A percentile compares a stretch with the other conserved stretches of the same genome.
phyloP scores from a whole-genome alignment of 2,888 invertebrate genomes.

The Drosophila pegasa region DNA sequence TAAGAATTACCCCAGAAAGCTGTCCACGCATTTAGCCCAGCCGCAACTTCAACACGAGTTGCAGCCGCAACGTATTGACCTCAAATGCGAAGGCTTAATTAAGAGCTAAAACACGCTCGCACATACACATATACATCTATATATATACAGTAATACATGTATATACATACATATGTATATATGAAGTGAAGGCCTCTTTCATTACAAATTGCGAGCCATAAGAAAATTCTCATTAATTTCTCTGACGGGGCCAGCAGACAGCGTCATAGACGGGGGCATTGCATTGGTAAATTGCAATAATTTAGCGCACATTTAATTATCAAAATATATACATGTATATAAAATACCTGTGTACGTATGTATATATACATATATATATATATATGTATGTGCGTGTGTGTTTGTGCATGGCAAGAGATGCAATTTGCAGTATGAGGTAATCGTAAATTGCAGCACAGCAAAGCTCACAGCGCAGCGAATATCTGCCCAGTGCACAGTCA shows the following conservation, averaged over 20 bases:
- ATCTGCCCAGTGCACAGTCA: constrained; percentile 38
- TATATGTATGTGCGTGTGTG: constrained; percentile 12
- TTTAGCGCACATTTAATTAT: constrained; percentile 71
- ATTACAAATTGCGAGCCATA: constrained; percentile 35
- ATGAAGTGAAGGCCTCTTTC: constrained; percentile 43
- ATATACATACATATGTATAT: background rate
- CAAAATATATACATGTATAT: constrained; percentile 24
- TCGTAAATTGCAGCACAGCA: constrained; percentile 58
- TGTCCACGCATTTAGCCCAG: background rate
- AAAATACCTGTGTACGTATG: background rate
- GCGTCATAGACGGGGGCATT: constrained; percentile 19
- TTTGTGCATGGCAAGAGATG: constrained; percentile 50
- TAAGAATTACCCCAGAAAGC: constrained; percentile 2
- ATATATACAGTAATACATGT: constrained; percentile 2
- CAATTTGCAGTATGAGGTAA: constrained; percentile 72
- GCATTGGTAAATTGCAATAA: constrained; percentile 47
- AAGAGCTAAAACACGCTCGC: constrained; percentile 40
- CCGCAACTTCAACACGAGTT: constrained; percentile 11
- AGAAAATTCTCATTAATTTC: constrained; percentile 60
- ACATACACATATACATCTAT: constrained; percentile 4
- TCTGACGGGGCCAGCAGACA: constrained; percentile 36
- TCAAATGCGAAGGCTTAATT: constrained; percentile 60
- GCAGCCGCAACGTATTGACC: constrained; percentile 50
- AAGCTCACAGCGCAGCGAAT: constrained; percentile 31
- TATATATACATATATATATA: background rate